Base-by-base conservation (phyloP, 2,113 vertebrate genomes). In the Motacilla tschutschensis region DNA sequence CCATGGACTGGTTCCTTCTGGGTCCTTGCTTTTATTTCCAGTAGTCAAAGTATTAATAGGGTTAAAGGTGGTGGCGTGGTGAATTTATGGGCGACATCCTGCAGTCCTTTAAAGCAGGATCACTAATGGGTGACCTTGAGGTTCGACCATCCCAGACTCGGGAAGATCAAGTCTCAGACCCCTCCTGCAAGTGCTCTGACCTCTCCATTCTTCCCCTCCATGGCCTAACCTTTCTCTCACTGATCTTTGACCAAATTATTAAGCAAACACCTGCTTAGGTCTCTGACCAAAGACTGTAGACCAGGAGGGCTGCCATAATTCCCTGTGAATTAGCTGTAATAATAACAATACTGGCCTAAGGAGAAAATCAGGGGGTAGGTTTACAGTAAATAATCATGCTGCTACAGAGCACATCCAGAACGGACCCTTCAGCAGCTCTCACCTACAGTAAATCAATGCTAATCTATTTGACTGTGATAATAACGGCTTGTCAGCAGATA, bases 101-200 rank as follows among this genome's bases (percentile, higher is more conserved):
- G 85, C 93, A 92, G 97, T 95, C 96, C 89, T 96, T 97, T 97
- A 96, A 96, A 96, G 96, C 96, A 95, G 93, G 98, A 99, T 98
- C 98, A 98, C 98, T 99, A 99, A 99, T 99, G 98, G 98, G 98
- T 99, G 98, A 99, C 99, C 99, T 99, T 99, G 98, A 98, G 98
- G 96, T 98, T 98, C 94, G 95, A 98, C 97, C 96, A 8, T 97
- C 98, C 97, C 98, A 99, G 98, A 97, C 98, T 98, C 85, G n/a
- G 97, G 97, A 98, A 99, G 98, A 99, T 99, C 98, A 98, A 98
- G 98, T 99, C 98, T 99, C 98, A 98, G 92, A 94, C 95, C 96
- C 96, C 97, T 98, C 97, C 96, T 97, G 96, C 96, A 97, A 98
- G 96, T 97, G 96, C 91, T 75, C 79, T 99, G 98, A 99, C 98